Evolutionary conservation across 2,113 vertebrate species (phyloP).

Genomic region (Trematocara variabile): DNA sequence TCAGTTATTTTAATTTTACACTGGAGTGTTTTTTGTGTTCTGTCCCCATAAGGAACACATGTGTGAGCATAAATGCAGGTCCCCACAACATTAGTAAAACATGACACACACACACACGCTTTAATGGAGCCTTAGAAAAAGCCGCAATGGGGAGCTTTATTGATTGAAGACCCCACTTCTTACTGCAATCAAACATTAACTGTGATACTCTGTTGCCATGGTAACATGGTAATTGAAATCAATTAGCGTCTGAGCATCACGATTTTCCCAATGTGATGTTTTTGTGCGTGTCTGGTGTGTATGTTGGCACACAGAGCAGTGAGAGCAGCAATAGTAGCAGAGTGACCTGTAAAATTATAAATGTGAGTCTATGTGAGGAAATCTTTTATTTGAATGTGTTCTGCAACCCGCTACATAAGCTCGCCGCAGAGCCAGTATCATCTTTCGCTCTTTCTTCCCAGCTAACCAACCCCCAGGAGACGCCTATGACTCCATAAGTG

Average conservation of each 20-base stretch:
- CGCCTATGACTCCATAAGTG: conserved; percentile 27
- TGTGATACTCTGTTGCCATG: conserved; percentile 33
- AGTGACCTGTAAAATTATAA: neutral
- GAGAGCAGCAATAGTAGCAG: neutral
- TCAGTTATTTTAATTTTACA: neutral
- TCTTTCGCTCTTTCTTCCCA: neutral
- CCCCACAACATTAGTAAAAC: neutral
- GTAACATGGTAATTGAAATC: conserved; percentile 20
- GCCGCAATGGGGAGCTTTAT: neutral
- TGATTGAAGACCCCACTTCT: conserved; percentile 18
- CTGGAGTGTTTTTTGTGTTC: neutral
- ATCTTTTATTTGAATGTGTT: neutral
- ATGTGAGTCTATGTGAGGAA: neutral
- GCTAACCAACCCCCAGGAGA: conserved; percentile 1
- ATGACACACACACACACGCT: neutral
- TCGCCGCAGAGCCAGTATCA: neutral
- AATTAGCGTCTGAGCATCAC: neutral
- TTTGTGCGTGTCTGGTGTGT: neutral
- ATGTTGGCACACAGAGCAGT: neutral
- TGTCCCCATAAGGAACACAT: neutral
- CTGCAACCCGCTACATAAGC: neutral
- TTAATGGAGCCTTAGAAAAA: conserved; percentile 8
- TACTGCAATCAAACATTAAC: neutral
- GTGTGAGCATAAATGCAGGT: neutral
- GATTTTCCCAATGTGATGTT: neutral